phyloP scores from a whole-genome alignment of 2,888 invertebrate species.

The Tridacna crocea region DNA sequence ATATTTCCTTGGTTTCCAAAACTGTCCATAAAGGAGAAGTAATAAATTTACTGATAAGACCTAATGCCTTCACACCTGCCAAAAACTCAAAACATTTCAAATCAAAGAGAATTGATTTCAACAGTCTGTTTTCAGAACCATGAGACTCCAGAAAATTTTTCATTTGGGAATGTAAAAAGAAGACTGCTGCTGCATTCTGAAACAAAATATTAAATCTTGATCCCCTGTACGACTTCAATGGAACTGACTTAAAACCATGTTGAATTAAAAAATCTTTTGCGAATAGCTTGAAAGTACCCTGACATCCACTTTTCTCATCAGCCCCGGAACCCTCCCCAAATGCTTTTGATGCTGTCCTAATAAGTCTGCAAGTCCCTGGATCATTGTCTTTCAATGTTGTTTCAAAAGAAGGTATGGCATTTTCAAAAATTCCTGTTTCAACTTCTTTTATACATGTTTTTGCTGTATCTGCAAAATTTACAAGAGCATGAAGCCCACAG shows the following conservation, averaged over 20 bases:
- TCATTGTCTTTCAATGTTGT: constrained; percentile 33
- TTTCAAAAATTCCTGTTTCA: constrained; percentile 30
- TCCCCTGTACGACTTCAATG: no score
- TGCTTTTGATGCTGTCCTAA: constrained; percentile 45
- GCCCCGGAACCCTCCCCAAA: constrained; percentile 45
- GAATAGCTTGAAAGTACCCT: constrained; percentile 35
- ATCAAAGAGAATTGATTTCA: constrained; percentile 25
- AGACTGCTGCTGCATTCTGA: constrained; percentile 41
- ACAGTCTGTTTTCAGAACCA: constrained; percentile 51
- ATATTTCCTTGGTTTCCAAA: constrained; percentile 26
- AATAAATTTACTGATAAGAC: no score
- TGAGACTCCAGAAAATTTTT: constrained; percentile 32
- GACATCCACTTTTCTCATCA: constrained; percentile 49
- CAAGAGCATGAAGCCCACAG: constrained; percentile 53
- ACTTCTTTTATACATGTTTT: constrained; percentile 29
- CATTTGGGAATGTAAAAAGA: constrained; percentile 52
- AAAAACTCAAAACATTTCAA: constrained; percentile 28
- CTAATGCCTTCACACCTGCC: constrained; percentile 25
- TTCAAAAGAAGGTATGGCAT: constrained; percentile 28
- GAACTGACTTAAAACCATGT: constrained; percentile 28
- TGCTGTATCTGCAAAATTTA: constrained; percentile 44
- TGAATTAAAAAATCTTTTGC: constrained; percentile 7
- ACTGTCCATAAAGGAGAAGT: constrained; percentile 38
- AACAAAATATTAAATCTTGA: constrained; percentile 45
- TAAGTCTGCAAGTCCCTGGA: constrained; percentile 37